Evolutionary conservation across 2,888 invertebrate genomes (phyloP), one percentile per base, ranked within the genome.

Genomic region (Drosophila austrosaltans): DNA sequence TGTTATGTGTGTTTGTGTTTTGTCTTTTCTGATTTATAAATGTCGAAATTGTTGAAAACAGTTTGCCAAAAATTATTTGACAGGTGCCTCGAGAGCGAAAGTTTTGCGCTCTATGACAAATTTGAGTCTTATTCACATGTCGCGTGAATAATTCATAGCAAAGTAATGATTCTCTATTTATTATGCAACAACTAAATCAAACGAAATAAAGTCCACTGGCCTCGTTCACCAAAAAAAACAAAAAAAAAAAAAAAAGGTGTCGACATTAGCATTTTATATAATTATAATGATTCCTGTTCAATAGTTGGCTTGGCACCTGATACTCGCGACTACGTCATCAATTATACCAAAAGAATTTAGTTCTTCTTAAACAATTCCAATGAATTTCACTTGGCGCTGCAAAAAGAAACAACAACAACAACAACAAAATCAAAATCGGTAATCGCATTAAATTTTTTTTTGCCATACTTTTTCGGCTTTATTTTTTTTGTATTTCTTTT

Each of bases 351-450:
- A 58, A 39, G 25, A 44, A 20, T 36, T 75, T 53, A 30, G 16
- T 16, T 16, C 57, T 39, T 20, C 25, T 36, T 36, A 8, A 36
- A 36, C 36, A 36, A 36, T 36, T 36, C 56, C 53, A 53, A 20
- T 25, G 53, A 69, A 66, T 66, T 74, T 74, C 20, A 69, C 57
- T 53, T 67, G 68, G 8, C 73, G 16, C 40, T 81, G 84, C 89
- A 83, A 53, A 75, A 77, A 40, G 16, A 28, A 7, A 40, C 25
- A 64, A 2, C 22, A 12, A n/a, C 2, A 40, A 40, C n/a, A 12
- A 40, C 12, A 25, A 22, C 48, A 48, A 48, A 48, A 48, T 48
- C 48, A 25, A 48, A 48, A 48, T 48, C 48, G 48, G 30, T 30
- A 54, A 54, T 54, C 54, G 54, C 30, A 54, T 54, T 54, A 28